Evolutionary conservation across 2,797 vertebrate species (phyloP).

Genomic region (Siniperca obscura): DNA sequence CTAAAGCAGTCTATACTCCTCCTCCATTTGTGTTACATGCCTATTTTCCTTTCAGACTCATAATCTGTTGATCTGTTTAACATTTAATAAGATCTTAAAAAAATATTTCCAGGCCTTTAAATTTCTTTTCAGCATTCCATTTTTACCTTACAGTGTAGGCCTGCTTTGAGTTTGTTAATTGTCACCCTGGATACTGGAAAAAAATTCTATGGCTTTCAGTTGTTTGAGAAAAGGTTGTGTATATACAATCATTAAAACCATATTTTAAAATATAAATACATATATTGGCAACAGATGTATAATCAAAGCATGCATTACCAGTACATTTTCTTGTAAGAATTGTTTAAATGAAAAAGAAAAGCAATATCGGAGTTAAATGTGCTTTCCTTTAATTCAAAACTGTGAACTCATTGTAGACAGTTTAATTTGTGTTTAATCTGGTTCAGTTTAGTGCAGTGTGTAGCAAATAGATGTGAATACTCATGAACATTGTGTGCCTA

Average conservation of each 20-base stretch:
- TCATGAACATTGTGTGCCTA: constrained; percentile 61
- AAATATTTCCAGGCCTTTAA: constrained; percentile 26
- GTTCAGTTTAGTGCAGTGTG: constrained; percentile 44
- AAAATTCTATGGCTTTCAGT: not conserved
- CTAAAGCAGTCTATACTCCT: no score
- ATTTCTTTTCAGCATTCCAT: constrained; percentile 20
- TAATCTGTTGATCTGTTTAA: constrained; percentile 8
- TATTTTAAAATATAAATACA: constrained; percentile 28
- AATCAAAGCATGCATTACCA: constrained; percentile 47
- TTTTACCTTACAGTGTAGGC: not conserved
- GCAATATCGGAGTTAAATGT: not conserved
- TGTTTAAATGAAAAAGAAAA: constrained; percentile 13
- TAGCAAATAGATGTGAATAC: constrained; percentile 50
- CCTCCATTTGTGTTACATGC: not conserved
- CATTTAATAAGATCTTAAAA: constrained; percentile 24
- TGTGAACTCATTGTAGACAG: constrained; percentile 45
- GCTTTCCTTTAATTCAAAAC: constrained; percentile 34
- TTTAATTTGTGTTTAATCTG: constrained; percentile 43
- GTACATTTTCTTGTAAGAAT: constrained; percentile 24
- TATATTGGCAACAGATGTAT: constrained; percentile 22
- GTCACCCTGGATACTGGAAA: not conserved
- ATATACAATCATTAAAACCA: constrained; percentile 13
- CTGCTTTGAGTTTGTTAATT: not conserved
- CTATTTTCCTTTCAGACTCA: constrained; percentile 2
- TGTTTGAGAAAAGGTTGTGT: not conserved